Evolutionary conservation across 2,888 invertebrate species (phyloP), one percentile per base, ranked within the genome.

Genomic region (Pristionchus entomophagus): DNA sequence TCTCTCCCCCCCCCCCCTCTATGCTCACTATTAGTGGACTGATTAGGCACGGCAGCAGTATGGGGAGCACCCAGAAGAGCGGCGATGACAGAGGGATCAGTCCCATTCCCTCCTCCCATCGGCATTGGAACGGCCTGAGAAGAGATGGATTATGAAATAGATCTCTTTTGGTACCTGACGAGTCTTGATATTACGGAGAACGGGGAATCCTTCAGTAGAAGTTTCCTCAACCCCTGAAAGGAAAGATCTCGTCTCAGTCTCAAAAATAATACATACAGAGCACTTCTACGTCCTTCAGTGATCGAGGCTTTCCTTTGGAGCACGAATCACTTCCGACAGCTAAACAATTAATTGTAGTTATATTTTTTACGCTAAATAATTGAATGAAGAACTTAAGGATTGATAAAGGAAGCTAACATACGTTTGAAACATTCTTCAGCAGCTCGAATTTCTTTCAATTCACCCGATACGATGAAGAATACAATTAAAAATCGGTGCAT

Each of bases 51-150:
- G 14, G 41, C 51, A 53, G 59, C 35, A 35, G 82, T 56, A 29
- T 82, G 82, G n/a, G 82, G 59, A 14, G 82, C 82, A 12, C 82
- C 82, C 56, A 82, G 26, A 1, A 82, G 82, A 41, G 82, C 82
- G 26, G 82, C 82, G 56, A 82, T 82, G 12, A 59, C 26, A 6
- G 82, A 38, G 14, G 82, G 82, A 82, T 82, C 82, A 0, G 82
- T 45, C 2, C 29, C 17, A 26, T 82, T 82, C 5, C 53, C 80
- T 2, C 26, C 77, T 29, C 51, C 51, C 56, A 45, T 45, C 17
- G 82, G 82, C 35, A 82, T 82, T 12, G 82, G 59, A n/a, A 82
- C 45, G 1, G 82, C 82, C 82, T 82, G 41, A 56, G 29, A 73
- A 4, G n/a, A 73, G 41, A 26, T 0, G 45, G 45, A 45, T 45